Conservation (phyloP, 2,888 invertebrate genomes). For the Conomelus anceps region DNA sequence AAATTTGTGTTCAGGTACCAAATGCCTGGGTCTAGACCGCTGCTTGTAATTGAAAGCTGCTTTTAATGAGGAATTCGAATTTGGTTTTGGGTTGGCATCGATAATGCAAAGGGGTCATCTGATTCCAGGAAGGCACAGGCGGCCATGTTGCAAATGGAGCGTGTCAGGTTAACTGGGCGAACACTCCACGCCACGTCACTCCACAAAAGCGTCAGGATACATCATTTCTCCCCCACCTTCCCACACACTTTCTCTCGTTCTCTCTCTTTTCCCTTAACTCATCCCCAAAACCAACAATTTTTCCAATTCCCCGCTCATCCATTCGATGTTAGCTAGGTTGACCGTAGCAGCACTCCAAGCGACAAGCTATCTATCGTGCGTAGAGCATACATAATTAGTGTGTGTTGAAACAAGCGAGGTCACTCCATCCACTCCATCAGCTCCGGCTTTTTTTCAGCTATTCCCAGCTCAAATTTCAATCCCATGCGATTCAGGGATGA, state of each 20-base stretch:
- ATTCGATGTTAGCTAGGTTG: background rate
- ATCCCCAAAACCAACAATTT: background rate
- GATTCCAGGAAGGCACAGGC: background rate
- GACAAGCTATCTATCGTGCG: background rate
- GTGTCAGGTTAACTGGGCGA: background rate
- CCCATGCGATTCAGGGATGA: background rate
- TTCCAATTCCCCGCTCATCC: background rate
- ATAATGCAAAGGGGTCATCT: background rate
- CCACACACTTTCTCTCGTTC: no score
- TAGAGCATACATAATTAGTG: background rate
- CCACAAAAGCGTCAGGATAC: background rate
- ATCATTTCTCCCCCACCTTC: background rate
- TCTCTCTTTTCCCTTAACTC: background rate
- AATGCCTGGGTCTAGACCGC: no score
- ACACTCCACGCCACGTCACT: no score
- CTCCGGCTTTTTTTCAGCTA: background rate
- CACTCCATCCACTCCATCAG: background rate
- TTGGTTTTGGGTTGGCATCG: background rate
- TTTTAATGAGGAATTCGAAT: background rate
- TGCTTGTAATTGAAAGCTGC: background rate
- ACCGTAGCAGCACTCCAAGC: background rate
- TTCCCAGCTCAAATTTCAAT: background rate
- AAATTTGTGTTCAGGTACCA: no score
- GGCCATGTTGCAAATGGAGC: background rate
- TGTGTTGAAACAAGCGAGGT: background rate